Evolutionary conservation across 2,888 invertebrate genomes (phyloP).

Genomic region (Pogonocherus hispidulus): DNA sequence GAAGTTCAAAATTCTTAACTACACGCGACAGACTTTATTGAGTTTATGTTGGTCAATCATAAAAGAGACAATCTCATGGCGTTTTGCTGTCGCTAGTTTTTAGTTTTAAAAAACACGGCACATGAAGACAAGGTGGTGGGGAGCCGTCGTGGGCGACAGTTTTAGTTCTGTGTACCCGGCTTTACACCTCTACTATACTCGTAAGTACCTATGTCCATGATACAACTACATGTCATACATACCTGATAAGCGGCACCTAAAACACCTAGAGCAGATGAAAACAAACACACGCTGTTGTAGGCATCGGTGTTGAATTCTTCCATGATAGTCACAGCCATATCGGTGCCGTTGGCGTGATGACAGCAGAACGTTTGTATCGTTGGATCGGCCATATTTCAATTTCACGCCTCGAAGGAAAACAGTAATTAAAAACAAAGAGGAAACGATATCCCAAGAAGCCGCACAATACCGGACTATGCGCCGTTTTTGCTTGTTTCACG

Average conservation of each 20-base stretch:
- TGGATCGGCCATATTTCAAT: constrained; percentile 80
- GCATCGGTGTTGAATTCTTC: constrained; percentile 81
- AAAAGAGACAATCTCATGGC: too few relatives aligned
- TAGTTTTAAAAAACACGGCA: too few relatives aligned
- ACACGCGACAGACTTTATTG: too few relatives aligned
- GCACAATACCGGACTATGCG: constrained; percentile 27
- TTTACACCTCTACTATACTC: too few relatives aligned
- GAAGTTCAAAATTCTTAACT: too few relatives aligned
- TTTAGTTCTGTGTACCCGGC: too few relatives aligned
- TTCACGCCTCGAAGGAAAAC: neutral
- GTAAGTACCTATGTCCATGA: too few relatives aligned
- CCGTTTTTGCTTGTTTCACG: neutral
- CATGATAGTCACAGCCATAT: constrained; percentile 77
- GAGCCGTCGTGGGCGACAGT: too few relatives aligned
- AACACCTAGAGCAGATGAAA: constrained; percentile 82
- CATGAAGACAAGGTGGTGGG: too few relatives aligned
- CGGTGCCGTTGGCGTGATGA: constrained; percentile 75
- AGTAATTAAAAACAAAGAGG: neutral
- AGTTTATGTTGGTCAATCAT: too few relatives aligned
- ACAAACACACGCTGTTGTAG: constrained; percentile 81
- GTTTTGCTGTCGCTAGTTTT: too few relatives aligned
- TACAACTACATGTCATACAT: constrained; percentile 47
- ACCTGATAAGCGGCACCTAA: constrained; percentile 85
- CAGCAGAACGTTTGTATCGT: constrained; percentile 89
- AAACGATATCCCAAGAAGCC: constrained; percentile 25